These are phyloP conservation scores for Cephalopholis sonnerati DNA, from an alignment of 2,113 vertebrate genomes.

Conservation along the genomic window DNA sequence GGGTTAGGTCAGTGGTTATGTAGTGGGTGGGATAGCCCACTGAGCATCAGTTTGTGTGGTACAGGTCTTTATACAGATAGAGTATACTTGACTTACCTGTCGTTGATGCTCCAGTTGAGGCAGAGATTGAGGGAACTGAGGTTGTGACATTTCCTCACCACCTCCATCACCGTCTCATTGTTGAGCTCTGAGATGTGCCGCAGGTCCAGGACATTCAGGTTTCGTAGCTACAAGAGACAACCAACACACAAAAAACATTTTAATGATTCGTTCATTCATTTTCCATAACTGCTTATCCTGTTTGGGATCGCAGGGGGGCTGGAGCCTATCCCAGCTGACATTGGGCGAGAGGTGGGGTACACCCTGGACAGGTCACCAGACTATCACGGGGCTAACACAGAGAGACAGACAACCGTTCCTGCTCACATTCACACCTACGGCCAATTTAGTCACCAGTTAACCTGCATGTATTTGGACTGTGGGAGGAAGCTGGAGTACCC, in stretches of 20 bases:
- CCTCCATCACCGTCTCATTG: slow-evolving; percentile 99
- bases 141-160: slow-evolving; percentile 96
- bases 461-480: no score
- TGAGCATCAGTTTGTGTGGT: background rate
- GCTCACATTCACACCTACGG: no score
- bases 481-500: no score
- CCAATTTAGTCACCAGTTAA: no score
- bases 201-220: slow-evolving; percentile 95
- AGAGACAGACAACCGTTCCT: no score
- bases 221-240: slow-evolving; percentile 87
- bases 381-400: no score
- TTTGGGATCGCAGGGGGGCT: no score
- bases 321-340: no score
- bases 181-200: slow-evolving; percentile 98
- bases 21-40: background rate
- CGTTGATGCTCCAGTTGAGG: slow-evolving; percentile 99
- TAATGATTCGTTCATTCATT: no score
- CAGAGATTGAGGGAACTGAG: slow-evolving; percentile 98
- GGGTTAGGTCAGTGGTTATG: background rate
- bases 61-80: background rate
- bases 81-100: slow-evolving; percentile 86
- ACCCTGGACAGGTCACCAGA: no score
- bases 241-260: background rate
- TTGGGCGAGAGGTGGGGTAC: no score
- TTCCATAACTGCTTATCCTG: no score